phyloP scores from a whole-genome alignment of 2,888 invertebrate species.

The Lottia scabra region DNA sequence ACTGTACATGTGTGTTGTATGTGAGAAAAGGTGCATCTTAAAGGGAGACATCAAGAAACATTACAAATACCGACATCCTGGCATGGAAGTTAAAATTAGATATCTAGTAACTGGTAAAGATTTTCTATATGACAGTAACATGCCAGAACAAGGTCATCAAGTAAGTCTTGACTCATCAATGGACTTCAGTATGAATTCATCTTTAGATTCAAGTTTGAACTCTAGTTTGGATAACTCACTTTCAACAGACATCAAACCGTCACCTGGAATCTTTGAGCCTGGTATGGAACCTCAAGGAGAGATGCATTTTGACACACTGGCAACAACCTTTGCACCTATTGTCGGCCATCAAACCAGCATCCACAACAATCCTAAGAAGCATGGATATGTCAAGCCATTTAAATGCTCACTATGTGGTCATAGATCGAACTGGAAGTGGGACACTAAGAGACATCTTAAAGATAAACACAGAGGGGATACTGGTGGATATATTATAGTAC shows the following conservation, averaged over 20 bases:
- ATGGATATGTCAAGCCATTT: slow-evolving; percentile 76
- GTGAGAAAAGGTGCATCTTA: slow-evolving; percentile 51
- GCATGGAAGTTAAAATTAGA: slow-evolving; percentile 51
- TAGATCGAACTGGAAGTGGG: slow-evolving; percentile 98
- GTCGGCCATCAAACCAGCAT: slow-evolving; percentile 17
- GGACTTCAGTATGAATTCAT: neutral
- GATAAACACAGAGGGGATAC: slow-evolving; percentile 51
- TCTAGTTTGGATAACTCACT: neutral
- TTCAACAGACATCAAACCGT: neutral
- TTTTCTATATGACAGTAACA: slow-evolving; percentile 29
- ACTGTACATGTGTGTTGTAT: slow-evolving; percentile 58
- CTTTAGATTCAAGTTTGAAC: neutral
- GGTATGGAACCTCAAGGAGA: too few relatives aligned
- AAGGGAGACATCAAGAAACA: slow-evolving; percentile 60
- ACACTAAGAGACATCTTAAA: slow-evolving; percentile 92
- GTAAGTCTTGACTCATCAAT: neutral
- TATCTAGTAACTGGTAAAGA: slow-evolving; percentile 49
- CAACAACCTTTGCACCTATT: neutral
- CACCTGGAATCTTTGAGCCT: neutral
- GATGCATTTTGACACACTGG: neutral
- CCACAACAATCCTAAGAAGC: slow-evolving; percentile 48
- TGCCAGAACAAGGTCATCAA: slow-evolving; percentile 5
- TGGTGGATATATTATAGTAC: slow-evolving; percentile 54
- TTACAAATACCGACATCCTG: slow-evolving; percentile 58
- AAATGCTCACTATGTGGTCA: slow-evolving; percentile 96